Evolutionary conservation across 2,797 vertebrate species (phyloP).

Genomic region (Gouania willdenowi): DNA sequence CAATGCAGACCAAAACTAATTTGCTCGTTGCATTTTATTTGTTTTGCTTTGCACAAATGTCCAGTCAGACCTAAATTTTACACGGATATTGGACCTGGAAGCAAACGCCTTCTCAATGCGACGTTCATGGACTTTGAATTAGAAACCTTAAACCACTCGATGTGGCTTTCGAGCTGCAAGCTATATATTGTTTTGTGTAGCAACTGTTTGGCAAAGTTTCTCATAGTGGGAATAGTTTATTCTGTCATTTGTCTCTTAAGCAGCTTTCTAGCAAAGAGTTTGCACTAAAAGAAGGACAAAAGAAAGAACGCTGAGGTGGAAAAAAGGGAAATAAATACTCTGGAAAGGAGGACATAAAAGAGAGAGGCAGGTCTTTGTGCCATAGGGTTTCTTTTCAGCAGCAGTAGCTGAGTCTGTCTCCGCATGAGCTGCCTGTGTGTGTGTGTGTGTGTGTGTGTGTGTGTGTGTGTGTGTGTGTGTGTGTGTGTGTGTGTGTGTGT

Average conservation of each 20-base stretch:
- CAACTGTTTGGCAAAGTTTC: conserved; percentile 16
- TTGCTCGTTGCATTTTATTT: conserved; percentile 1
- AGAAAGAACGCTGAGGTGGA: conserved; percentile 5
- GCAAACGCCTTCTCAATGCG: background rate
- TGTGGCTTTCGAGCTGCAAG: conserved; percentile 7
- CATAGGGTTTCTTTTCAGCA: conserved; percentile 37
- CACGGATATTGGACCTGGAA: background rate
- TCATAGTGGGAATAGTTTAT: too few species aligned
- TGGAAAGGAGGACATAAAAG: conserved; percentile 7
- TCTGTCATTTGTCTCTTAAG: too few species aligned
- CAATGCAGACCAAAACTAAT: background rate
- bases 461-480: background rate
- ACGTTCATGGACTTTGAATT: conserved; percentile 3
- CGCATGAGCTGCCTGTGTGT: conserved; percentile 35
- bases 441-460: conserved; percentile 11
- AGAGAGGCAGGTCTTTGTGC: conserved; percentile 20
- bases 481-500: conserved; percentile 3
- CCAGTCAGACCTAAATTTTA: conserved; percentile 4
- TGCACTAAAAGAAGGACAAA: background rate
- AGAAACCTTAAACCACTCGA: conserved; percentile 4
- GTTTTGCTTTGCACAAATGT: conserved; percentile 7
- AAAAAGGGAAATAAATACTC: conserved; percentile 7
- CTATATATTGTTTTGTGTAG: conserved; percentile 2
- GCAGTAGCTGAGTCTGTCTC: conserved; percentile 42
- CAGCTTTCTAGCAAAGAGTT: too few species aligned